These are phyloP conservation scores for Andrena haemorrhoa DNA, from an alignment of 2,888 invertebrate species.

Conservation along the genomic window DNA sequence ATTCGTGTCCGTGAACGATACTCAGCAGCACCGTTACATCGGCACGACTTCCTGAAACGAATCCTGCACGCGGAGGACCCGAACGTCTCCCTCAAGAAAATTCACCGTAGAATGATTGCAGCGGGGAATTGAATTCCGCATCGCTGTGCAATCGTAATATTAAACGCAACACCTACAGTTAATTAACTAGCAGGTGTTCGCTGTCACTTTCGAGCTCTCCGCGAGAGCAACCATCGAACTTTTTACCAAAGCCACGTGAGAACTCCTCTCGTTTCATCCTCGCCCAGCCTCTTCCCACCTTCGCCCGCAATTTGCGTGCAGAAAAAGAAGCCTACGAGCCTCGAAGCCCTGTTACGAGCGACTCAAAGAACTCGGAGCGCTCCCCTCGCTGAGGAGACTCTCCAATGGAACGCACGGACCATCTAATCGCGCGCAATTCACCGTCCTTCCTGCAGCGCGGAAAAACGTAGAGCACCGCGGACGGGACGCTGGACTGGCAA, in stretches of 20 bases:
- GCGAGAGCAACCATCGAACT: conserved; percentile 2
- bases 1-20: conserved; percentile 41
- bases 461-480: conserved; percentile 5
- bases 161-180: neutral
- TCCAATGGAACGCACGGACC: conserved; percentile 46
- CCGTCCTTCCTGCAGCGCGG: conserved; percentile 5
- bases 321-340: conserved; percentile 38
- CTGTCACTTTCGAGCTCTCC: neutral
- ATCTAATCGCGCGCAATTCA: conserved; percentile 61
- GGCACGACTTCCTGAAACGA: neutral
- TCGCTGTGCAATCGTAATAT: too few relatives aligned
- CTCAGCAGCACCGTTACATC: conserved; percentile 18
- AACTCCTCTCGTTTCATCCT: neutral
- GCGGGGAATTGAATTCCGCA: neutral
- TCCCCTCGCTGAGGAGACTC: neutral
- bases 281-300: neutral
- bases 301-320: conserved; percentile 43
- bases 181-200: conserved; percentile 11
- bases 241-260: conserved; percentile 25
- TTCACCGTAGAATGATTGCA: neutral
- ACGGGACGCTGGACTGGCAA: conserved; percentile 22
- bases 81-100: neutral
- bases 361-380: neutral
- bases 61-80: neutral
- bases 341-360: conserved; percentile 23